Evolutionary conservation across 2,888 invertebrate genomes (phyloP), one percentile per base, ranked within the genome.

Genomic region (Isotomurus palustris): DNA sequence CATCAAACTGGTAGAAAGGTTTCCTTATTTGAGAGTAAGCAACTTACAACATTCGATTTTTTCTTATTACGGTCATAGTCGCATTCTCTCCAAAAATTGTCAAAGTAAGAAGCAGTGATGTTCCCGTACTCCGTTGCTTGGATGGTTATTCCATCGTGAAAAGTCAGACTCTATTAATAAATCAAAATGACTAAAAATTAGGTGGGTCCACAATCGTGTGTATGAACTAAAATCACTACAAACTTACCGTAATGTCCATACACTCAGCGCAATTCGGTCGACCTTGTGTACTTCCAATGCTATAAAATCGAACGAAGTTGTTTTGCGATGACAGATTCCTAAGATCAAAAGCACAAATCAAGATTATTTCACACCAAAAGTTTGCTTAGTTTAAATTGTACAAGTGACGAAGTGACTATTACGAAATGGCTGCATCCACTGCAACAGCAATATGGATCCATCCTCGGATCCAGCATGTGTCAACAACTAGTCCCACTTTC

Each of bases 41-140:
- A 8, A 21, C 35, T 56, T 56, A 68, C 70, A 19, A 60, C 44
- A 54, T 70, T 69, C 25, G 57, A 57, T 45, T 69, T 70, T 54
- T 58, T 66, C 35, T 66, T 64, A 35, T 69, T 70, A n/a, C 70
- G 22, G 8, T 69, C 70, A 41, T 49, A 70, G 53, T 70, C 70
- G 49, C 67, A 67, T 35, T 70, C 70, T 29, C 70, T 36, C 64
- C 67, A 64, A 54, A 62, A 70, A 29, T 58, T 43, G 45, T 69
- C 70, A 40, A 58, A 69, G 47, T 66, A 70, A 6, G 64, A 58
- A 1, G 56, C 56, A 22, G 49, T 56, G 1, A 69, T 59, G 36
- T 54, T 57, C 17, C 70, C 70, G 25, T 60, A 52, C 48, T 70
- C 70, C 2, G 66, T 61, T 14, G 62, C 67, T 38, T 66, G 58